Conservation (phyloP, 2,888 invertebrate species). For the Drosophila kokeensis region DNA sequence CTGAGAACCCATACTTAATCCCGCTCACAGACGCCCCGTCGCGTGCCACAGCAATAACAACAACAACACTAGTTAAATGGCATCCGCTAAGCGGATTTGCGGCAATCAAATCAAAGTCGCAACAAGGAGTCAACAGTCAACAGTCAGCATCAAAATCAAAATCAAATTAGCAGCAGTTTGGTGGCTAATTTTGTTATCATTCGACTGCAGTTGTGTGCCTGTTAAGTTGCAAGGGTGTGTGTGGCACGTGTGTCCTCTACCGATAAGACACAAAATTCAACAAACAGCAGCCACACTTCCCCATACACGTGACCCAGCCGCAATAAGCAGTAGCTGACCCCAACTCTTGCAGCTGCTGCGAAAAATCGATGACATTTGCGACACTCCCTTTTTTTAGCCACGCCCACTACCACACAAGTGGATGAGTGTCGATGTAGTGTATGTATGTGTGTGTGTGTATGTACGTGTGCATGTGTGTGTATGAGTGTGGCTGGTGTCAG, state of each 20-base stretch:
- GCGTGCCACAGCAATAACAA: slow-evolving; percentile 24
- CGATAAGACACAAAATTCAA: slow-evolving; percentile 56
- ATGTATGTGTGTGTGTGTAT: neutral
- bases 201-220: slow-evolving; percentile 41
- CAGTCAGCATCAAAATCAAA: slow-evolving; percentile 68
- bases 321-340: slow-evolving; percentile 31
- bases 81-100: slow-evolving; percentile 80
- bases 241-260: slow-evolving; percentile 58
- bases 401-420: slow-evolving; percentile 22
- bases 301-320: slow-evolving; percentile 64
- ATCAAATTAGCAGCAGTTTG: slow-evolving; percentile 81
- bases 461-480: slow-evolving; percentile 13
- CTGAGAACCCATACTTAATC: slow-evolving; percentile 80
- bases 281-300: slow-evolving; percentile 62
- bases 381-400: slow-evolving; percentile 41
- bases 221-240: neutral
- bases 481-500: slow-evolving; percentile 5
- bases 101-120: slow-evolving; percentile 61
- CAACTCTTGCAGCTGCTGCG: slow-evolving; percentile 14
- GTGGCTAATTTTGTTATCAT: slow-evolving; percentile 75
- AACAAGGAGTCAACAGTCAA: slow-evolving; percentile 26
- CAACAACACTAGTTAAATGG: slow-evolving; percentile 58
- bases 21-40: slow-evolving; percentile 67
- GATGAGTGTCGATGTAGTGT: neutral
- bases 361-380: slow-evolving; percentile 41